Base-by-base conservation (phyloP, 1,140 invertebrate species). In the Cotesia typhae region DNA sequence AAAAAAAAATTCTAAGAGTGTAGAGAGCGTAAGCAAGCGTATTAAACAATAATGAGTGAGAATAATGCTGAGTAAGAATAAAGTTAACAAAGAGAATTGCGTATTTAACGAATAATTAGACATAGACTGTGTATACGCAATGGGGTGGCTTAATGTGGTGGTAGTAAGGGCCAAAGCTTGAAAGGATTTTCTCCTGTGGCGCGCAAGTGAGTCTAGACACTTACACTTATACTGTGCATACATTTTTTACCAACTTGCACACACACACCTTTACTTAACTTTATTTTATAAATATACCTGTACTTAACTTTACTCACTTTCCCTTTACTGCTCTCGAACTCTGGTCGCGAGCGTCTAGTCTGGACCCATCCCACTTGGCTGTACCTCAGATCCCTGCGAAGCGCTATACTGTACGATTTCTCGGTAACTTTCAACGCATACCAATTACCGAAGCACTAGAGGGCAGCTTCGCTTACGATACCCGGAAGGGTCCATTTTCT, bases 31-130 rank as follows among this genome's bases (percentile, higher is more conserved):
- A 14, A 14, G 12, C 12, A n/a, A 4, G n/a, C 12, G 53, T n/a
- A 55, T 14, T 12, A 20, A n/a, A n/a, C 17, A n/a, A 6, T 14
- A 55, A 55, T 14, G 17, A n/a, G 17, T 55, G 12, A 14, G n/a
- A 55, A 14, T 55, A 55, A 55, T 6, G 53, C 12, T 55, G 53
- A 55, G 53, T 55, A 20, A 55, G 53, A 55, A 55, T 14, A 55
- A 47, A 47, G 41, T 47, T 47, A 47, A 60, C 69, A 74, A 74
- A 75, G 70, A 57, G 59, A 71, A 75, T 72, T 61, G 57, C 36
- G 70, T 73, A 63, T 73, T 76, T 78, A 69, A 76, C 71, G 75
- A 57, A 68, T 76, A 78, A 78, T 77, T 78, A 77, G 55, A 52
- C 51, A 35, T 14, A 51, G 66, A 68, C 71, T 71, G 68, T 71